Base-by-base conservation (phyloP, 2,797 vertebrate genomes). In the Numenius phaeopus region DNA sequence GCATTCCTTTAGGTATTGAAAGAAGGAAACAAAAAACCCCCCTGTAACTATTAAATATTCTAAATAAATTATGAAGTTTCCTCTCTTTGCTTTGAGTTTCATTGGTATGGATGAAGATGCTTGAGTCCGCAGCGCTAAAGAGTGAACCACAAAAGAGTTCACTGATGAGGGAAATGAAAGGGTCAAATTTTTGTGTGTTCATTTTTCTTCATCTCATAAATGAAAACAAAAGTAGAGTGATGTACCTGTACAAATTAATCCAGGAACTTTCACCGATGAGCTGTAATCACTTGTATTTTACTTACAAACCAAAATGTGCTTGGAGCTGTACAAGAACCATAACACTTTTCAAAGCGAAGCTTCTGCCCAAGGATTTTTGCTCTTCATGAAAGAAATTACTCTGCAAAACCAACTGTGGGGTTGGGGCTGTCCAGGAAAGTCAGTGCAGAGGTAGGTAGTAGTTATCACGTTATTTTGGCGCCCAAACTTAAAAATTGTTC, bases 181-280 rank as follows among this genome's bases (percentile, higher is more conserved):
- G 2, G 0, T 14, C 30, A 40, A 4, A 42, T 47, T 46, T 80
- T 80, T 40, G 2, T 32, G 17, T 22, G 22, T 37, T 79, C 5
- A 9, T 90, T 72, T 82, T 77, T 22, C 3, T 59, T 78, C 20
- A 8, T 26, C 22, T 71, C 39, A 9, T 18, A 64, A 76, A 7
- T 7, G 6, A 64, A 58, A 85, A 58, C 7, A 30, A 50, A 55
- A 52, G 10, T 8, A 82, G 21, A 23, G 9, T 58, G 14, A 39
- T 30, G 8, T 20, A 5, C 1, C 32, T 40, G 6, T 73, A 40
- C 5, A 69, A 76, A 65, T 23, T 75, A 84, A 57, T 52, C 14
- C 32, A 0, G 0, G 10, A 49, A 2, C 1, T 42, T 72, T 83
- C 55, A 32, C 7, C 0, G 1, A 27, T 15, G 17, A 92, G 26